Evolutionary conservation across 2,113 vertebrate genomes (phyloP).

Genomic region (Rissa tridactyla): DNA sequence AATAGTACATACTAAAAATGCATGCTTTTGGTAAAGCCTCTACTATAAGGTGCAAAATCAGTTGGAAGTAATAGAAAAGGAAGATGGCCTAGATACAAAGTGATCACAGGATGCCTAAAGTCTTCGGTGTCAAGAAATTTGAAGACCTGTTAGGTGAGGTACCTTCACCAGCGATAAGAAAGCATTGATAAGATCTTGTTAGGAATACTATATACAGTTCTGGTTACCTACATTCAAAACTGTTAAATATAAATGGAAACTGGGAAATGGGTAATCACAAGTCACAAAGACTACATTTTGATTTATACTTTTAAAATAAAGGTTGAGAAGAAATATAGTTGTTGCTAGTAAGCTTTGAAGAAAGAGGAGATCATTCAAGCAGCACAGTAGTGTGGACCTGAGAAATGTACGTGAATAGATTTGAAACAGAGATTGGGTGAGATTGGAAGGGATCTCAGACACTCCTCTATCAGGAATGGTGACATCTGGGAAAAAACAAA

Average conservation of each 20-base stretch:
- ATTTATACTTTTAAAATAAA: background rate
- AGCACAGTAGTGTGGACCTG: fast-evolving
- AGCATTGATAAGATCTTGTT: background rate
- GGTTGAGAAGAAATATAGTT: background rate
- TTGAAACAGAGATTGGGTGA: background rate
- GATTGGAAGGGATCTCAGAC: background rate
- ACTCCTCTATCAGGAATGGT: background rate
- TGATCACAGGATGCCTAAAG: background rate
- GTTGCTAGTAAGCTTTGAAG: background rate
- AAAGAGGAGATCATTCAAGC: background rate
- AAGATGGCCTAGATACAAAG: background rate
- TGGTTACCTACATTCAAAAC: background rate
- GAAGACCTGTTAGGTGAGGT: background rate
- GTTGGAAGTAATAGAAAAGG: background rate
- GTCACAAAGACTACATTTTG: background rate
- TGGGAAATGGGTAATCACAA: background rate
- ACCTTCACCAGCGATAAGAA: background rate
- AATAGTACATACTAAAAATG: background rate
- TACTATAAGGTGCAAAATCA: background rate
- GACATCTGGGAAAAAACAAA: background rate
- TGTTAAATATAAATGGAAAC: background rate
- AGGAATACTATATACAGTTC: background rate
- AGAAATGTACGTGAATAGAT: background rate
- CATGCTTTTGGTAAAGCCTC: background rate
- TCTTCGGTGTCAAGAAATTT: background rate